Percentiles rank a stretch among this genome's conserved stretches.
Conservation (phyloP, 2,797 vertebrate species). For the Sebastes minor region DNA sequence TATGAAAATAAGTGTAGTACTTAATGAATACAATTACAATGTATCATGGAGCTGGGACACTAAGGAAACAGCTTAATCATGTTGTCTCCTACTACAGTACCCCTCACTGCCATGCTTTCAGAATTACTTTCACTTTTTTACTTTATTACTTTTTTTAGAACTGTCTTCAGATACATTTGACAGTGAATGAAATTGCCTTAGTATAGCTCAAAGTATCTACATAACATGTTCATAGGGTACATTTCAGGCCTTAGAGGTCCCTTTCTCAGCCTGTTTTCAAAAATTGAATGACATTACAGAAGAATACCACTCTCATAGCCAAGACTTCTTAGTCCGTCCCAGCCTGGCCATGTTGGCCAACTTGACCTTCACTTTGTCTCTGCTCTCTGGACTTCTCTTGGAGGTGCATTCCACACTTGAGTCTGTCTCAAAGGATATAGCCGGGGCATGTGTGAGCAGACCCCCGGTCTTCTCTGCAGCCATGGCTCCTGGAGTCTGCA, state of each 20-base stretch:
- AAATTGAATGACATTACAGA: neutral
- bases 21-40: neutral
- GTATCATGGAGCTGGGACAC: neutral
- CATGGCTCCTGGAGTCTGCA: constrained; percentile 58
- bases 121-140: too few relatives aligned
- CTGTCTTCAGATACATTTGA: too few relatives aligned
- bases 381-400: constrained; percentile 60
- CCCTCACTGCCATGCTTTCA: neutral
- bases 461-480: constrained; percentile 60
- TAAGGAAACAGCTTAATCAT: neutral
- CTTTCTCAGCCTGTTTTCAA: neutral
- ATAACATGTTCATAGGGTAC: neutral
- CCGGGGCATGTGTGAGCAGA: constrained; percentile 58
- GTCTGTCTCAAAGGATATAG: constrained; percentile 78
- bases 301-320: constrained; percentile 61
- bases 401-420: constrained; percentile 72
- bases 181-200: neutral
- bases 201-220: neutral
- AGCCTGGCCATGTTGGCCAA: constrained; percentile 63
- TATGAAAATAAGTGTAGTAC: neutral
- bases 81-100: neutral
- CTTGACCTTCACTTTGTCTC: constrained; percentile 63
- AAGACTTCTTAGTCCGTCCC: constrained; percentile 75
- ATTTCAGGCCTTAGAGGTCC: neutral
- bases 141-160: too few relatives aligned